Percentiles rank a stretch among this genome's conserved stretches.
Conservation (phyloP, 2,113 vertebrate genomes). For the Microtus oregoni region DNA sequence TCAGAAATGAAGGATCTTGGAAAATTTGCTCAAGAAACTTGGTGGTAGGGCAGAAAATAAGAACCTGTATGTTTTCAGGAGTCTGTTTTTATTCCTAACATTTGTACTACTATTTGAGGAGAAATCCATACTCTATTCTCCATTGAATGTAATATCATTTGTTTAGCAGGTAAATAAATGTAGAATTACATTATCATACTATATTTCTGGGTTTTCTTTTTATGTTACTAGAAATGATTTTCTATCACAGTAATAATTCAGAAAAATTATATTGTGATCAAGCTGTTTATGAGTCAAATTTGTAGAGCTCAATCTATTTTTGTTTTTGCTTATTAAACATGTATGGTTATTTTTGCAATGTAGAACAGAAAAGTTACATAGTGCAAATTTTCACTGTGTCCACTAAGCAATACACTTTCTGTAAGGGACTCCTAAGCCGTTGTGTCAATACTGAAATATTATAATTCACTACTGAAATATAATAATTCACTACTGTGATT, state of each 20-base stretch:
- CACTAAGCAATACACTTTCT: constrained; percentile 69
- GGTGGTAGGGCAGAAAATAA: background rate
- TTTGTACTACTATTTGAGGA: background rate
- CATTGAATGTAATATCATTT: background rate
- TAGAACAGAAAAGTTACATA: constrained; percentile 65
- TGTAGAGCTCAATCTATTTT: constrained; percentile 48
- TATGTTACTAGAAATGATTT: background rate
- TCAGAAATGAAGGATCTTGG: background rate
- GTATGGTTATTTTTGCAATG: constrained; percentile 63
- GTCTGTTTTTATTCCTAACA: background rate
- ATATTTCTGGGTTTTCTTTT: constrained; percentile 11
- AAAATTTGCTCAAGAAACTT: background rate
- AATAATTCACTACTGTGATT: constrained; percentile 49
- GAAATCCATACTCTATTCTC: background rate
- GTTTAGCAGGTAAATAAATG: constrained; percentile 1
- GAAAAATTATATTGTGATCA: constrained; percentile 26
- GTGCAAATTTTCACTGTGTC: constrained; percentile 66
- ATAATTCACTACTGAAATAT: background rate
- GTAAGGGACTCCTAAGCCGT: constrained; percentile 63
- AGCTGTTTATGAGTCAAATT: constrained; percentile 21
- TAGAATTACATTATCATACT: background rate
- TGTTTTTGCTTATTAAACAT: constrained; percentile 10
- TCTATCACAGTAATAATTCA: background rate
- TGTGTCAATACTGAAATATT: constrained; percentile 56
- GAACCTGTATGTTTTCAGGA: background rate